Base-by-base conservation (phyloP, 2,113 vertebrate species). In the Nothobranchius furzeri region DNA sequence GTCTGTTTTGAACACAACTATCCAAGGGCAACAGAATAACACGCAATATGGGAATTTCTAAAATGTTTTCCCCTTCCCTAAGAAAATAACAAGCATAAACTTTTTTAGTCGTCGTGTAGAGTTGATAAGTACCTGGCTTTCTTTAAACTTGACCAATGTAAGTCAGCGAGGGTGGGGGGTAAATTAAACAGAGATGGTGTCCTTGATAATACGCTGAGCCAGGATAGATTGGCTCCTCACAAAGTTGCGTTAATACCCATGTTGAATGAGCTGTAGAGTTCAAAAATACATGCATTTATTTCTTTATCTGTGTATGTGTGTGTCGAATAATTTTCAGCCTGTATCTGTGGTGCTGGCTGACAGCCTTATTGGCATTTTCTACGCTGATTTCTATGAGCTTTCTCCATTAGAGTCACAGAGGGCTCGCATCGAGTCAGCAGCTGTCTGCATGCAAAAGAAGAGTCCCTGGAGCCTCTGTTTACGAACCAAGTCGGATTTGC, bases 401-500 rank as follows among this genome's bases (percentile, higher is more conserved):
- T 85, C 85, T 86, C 83, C 87, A 87, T 92, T 92, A 90, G 85
- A 92, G 88, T 89, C 89, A 81, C 89, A 88, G 86, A 90, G 88
- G 79, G 87, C 82, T 82, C 74, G 76, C 77, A 82, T 84, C 82
- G 76, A 60, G 81, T 87, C 81, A 58, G 67, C 82, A 79, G 88
- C 81, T 88, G 86, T 61, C 75, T 76, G 81, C 86, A 88, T 82
- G 86, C 78, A 85, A 86, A 90, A 83, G 78, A 80, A 89, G 84
- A 73, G 87, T 92, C 92, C 92, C 91, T 72, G 73, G 90, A 92
- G 93, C 88, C 85, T 86, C 85, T 93, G 92, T 93, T 93, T 93
- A 93, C 91, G 78, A 91, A 93, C 80, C 91, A 92, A 92, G 91
- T 89, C 85, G 80, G 89, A 93, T 93, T 92, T 92, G 73, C 88